These are phyloP conservation scores for Adela reaumurella DNA, from an alignment of 2,888 invertebrate species.

Conservation along the genomic window DNA sequence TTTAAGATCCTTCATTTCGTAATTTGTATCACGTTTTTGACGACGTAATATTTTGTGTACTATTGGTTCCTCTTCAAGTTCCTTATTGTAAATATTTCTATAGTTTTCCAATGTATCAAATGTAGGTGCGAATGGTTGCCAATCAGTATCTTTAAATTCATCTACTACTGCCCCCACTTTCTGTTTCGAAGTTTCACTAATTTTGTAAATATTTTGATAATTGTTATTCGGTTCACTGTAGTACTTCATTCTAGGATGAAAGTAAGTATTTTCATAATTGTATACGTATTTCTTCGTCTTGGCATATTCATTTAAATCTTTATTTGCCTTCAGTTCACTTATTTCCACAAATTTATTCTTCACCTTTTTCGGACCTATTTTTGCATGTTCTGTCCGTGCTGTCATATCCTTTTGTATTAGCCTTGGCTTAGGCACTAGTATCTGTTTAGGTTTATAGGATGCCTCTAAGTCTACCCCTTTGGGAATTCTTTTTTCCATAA, in stretches of 20 bases:
- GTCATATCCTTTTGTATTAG: conserved; percentile 41
- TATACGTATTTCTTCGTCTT: conserved; percentile 47
- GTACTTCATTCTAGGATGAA: conserved; percentile 42
- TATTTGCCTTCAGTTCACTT: conserved; percentile 38
- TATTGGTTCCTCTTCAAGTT: not conserved
- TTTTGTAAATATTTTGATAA: too few species aligned
- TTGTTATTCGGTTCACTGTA: too few species aligned
- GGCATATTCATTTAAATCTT: conserved; percentile 41
- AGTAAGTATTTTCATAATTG: conserved; percentile 41
- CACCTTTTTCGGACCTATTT: conserved; percentile 36
- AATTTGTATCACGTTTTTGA: not conserved
- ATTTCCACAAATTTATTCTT: conserved; percentile 36
- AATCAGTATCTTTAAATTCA: too few species aligned
- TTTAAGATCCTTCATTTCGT: too few species aligned
- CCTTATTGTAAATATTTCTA: not conserved
- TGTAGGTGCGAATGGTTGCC: too few species aligned
- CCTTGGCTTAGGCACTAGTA: conserved; percentile 40
- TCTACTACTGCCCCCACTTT: too few species aligned
- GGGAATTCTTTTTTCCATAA: not conserved
- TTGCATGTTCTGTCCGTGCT: conserved; percentile 20
- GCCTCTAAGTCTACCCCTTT: not conserved
- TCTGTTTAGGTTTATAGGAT: conserved; percentile 28
- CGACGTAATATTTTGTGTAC: not conserved
- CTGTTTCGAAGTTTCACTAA: too few species aligned
- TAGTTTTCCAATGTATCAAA: not conserved